Evolutionary conservation across 2,113 vertebrate species (phyloP).

Genomic region (Motacilla alba): DNA sequence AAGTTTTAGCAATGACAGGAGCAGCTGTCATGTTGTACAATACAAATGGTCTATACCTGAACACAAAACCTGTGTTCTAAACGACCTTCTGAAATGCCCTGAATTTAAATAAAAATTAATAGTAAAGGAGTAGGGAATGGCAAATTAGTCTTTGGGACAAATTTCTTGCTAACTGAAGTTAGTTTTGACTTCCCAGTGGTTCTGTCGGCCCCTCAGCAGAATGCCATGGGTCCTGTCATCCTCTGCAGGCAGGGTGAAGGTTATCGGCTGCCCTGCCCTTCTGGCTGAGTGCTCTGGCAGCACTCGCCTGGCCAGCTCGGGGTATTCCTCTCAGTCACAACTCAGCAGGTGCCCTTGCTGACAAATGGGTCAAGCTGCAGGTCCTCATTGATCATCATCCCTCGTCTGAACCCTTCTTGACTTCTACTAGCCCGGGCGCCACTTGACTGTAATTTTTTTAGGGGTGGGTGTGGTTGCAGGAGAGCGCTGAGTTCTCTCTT

Average conservation of each 20-base stretch:
- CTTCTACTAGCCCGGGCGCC: background rate
- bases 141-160: background rate
- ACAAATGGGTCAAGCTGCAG: background rate
- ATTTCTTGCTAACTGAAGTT: background rate
- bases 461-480: fast-evolving
- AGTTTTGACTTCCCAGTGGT: background rate
- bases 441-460: background rate
- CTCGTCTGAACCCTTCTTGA: background rate
- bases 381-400: background rate
- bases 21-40: background rate
- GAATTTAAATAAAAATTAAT: background rate
- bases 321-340: background rate
- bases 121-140: background rate
- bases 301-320: fast-evolving
- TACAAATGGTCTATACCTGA: background rate
- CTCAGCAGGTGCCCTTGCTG: background rate
- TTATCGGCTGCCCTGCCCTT: background rate
- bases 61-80: background rate
- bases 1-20: background rate
- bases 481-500: background rate
- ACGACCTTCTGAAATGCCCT: background rate
- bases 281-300: background rate
- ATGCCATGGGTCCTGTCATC: background rate
- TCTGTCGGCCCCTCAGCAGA: background rate
- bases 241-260: background rate